Base-by-base conservation (phyloP, 2,888 invertebrate species). In the Aricia artaxerxes region DNA sequence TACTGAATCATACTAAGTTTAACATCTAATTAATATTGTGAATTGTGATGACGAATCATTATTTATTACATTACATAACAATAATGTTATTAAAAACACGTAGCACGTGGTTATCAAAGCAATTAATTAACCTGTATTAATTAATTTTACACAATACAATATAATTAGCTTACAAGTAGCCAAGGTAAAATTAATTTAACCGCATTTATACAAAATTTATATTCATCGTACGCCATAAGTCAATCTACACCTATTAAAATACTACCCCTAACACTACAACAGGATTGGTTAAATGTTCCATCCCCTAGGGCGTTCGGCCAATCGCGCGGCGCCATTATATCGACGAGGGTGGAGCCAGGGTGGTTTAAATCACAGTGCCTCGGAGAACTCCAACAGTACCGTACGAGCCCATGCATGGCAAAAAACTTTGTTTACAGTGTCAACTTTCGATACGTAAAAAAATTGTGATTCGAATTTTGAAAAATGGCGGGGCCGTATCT, bases 401-500 rank as follows among this genome's bases (percentile, higher is more conserved):
- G 85, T 83, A 80, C 83, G 81, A 86, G 87, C 85, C 89, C 86
- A 84, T 82, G 84, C 87, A 87, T 84, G 81, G 81, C 79, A 53
- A 76, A 57, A 75, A 76, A 76, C 53, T 76, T 76, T 76, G 76
- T 76, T 76, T 57, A 76, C 53, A 31, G 53, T 53, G 49, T 53
- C 57, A 75, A 75, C 44, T 75, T 49, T 49, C 9, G 75, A 49
- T 31, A 75, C 75, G 75, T 24, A 31, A 69, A 76, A 78, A 73
- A 73, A 40, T 57, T 2, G 24, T 11, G 76, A 72, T 73, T 72
- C 13, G 40, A 81, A 79, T 75, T 69, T 31, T 7, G 78, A 40
- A 82, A 49, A 84, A 98, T 98, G 98, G 97, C 98, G 78, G 98
- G 98, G 80, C 97, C 98, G 80, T 98, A 98, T 88, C 91, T 98